Evolutionary conservation across 2,888 invertebrate species (phyloP), one percentile per base, ranked within the genome.

Genomic region (Ephialtes manifestator): DNA sequence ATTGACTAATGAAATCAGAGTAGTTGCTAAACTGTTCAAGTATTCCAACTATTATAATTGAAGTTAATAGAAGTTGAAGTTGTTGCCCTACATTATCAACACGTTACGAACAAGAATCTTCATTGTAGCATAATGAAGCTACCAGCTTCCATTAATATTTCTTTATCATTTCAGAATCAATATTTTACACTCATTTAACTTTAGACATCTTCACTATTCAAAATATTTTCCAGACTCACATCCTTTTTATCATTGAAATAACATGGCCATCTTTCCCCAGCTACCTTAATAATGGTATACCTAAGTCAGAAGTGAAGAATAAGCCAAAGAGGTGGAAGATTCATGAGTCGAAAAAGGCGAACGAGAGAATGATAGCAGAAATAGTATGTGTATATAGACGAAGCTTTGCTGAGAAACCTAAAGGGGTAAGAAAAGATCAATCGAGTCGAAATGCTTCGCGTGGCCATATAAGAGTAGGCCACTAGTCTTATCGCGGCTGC

Each of bases 261-360:
- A 51, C 18, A 0, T 13, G 5, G 31, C 7, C 60, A 31, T 28
- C 31, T 60, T 60, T 15, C 31, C 10, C 5, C 15, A 60, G n/a
- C 15, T 15, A 31, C 15, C 31, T 1, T 7, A 60, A 24, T 60
- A n/a, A 31, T 31, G 55, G 18, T 65, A 60, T 43, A 68, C 76
- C 48, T 20, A 53, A 51, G 71, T 65, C 15, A 46, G 28, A 35
- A 71, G 70, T 53, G 53, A 63, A 43, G 28, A 60, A 20, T 18
- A 53, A 53, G 65, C 13, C 53, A 35, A 51, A 68, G 70, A 76
- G 4, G 13, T 11, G 28, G 15, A 35, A n/a, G 13, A 35, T 51
- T 51, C 3, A 13, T 8, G 43, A 39, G 43, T 46, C 46, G 28
- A 74, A 4, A n/a, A 13, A 60, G 10, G 20, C 2, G 43, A 60